A percentile compares a stretch with the other conserved stretches of the same genome.
Evolutionary conservation across 2,888 invertebrate genomes (phyloP).

Genomic region (Acleris emargana): DNA sequence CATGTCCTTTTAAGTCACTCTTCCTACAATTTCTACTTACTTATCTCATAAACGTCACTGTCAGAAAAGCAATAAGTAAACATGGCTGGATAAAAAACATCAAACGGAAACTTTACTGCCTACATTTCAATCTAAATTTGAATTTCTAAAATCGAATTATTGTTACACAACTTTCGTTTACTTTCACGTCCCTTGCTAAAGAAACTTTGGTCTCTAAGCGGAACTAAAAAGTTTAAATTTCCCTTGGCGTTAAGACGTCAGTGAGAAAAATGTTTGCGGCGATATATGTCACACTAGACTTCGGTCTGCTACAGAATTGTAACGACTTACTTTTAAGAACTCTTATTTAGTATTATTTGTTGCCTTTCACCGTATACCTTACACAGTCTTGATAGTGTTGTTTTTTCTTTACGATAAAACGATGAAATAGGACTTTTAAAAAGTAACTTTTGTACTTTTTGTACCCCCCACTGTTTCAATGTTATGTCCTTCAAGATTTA

Average conservation of each 20-base stretch:
- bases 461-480: slow-evolving; percentile 42
- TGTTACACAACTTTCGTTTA: slow-evolving; percentile 30
- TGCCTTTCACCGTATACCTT: no score
- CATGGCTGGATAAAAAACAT: slow-evolving; percentile 7
- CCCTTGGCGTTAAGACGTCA: not conserved
- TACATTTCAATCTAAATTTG: slow-evolving; percentile 37
- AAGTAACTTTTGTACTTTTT: slow-evolving; percentile 30
- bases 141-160: slow-evolving; percentile 40
- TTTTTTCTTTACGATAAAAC: no score
- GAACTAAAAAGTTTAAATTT: not conserved
- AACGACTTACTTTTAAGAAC: no score
- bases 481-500: slow-evolving; percentile 55
- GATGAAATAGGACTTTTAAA: not conserved
- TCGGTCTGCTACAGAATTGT: slow-evolving; percentile 12
- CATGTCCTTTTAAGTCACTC: not conserved
- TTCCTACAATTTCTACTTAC: slow-evolving; percentile 10
- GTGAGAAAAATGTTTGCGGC: slow-evolving; percentile 12
- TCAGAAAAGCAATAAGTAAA: slow-evolving; percentile 13
- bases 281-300: slow-evolving; percentile 20
- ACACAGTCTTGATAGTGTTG: no score
- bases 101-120: slow-evolving; percentile 25
- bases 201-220: not conserved
- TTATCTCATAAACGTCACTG: slow-evolving; percentile 18
- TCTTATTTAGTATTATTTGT: no score
- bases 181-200: slow-evolving; percentile 11